A percentile compares a stretch with the other conserved stretches of the same genome.
Evolutionary conservation across 2,888 invertebrate genomes (phyloP).

Genomic region (Hirtodrosophila histrioides): DNA sequence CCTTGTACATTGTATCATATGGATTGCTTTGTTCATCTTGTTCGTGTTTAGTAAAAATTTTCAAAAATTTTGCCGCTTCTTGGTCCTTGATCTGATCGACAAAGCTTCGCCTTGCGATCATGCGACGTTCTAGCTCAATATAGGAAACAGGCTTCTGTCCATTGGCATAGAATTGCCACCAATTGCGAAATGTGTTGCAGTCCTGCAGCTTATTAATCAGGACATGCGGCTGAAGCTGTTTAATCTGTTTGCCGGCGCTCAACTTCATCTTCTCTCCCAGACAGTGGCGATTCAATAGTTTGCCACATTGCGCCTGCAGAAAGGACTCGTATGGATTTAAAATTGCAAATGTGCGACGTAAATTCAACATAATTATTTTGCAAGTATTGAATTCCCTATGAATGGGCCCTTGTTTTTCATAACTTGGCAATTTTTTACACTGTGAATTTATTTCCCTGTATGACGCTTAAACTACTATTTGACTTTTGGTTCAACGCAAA

Average conservation of each 20-base stretch:
- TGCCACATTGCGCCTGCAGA: background rate
- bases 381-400: background rate
- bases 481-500: background rate
- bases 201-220: background rate
- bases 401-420: background rate
- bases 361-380: constrained; percentile 14
- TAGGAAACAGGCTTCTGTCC: constrained; percentile 6
- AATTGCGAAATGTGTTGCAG: constrained; percentile 23
- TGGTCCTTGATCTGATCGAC: constrained; percentile 10
- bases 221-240: constrained; percentile 1
- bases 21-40: background rate
- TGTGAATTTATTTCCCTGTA: constrained; percentile 26
- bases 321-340: constrained; percentile 17
- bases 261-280: constrained; percentile 1
- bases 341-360: constrained; percentile 7
- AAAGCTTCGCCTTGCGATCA: constrained; percentile 6
- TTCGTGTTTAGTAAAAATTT: background rate
- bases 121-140: constrained; percentile 1
- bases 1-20: constrained; percentile 4
- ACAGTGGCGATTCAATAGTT: background rate
- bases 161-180: constrained; percentile 39
- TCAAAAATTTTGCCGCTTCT: constrained; percentile 14
- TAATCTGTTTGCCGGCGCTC: background rate
- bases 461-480: constrained; percentile 26
- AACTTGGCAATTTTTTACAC: constrained; percentile 31